Conservation (phyloP, 2,113 vertebrate genomes). For the Dromas ardeola region DNA sequence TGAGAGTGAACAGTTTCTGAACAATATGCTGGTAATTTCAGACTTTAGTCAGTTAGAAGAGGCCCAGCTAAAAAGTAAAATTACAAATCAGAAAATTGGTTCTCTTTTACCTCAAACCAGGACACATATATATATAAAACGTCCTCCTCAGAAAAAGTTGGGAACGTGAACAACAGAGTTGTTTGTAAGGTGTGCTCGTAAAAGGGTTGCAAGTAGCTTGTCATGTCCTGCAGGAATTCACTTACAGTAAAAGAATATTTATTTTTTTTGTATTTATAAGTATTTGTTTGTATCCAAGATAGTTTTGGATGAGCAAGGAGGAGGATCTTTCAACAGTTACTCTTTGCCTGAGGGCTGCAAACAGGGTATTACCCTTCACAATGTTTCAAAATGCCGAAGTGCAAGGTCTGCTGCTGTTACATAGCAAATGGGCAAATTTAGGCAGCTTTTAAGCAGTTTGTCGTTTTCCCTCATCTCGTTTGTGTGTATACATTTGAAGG, state of each 20-base stretch:
- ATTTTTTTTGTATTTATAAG: neutral
- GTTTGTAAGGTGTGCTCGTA: neutral
- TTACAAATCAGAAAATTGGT: too few species aligned
- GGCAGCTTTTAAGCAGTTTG: neutral
- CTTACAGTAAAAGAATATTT: neutral
- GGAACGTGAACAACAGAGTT: neutral
- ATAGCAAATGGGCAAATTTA: too few species aligned
- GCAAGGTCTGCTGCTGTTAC: neutral
- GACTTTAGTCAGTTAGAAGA: too few species aligned
- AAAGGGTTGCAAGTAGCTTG: neutral
- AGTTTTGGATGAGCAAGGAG: neutral
- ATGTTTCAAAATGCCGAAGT: neutral
- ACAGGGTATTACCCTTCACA: neutral
- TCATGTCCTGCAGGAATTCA: neutral
- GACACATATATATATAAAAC: neutral
- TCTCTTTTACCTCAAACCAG: too few species aligned
- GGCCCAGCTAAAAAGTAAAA: too few species aligned
- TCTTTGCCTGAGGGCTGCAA: neutral
- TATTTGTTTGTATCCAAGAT: neutral
- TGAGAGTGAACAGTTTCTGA: too few species aligned
- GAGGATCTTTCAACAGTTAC: neutral
- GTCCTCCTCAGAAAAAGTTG: neutral
- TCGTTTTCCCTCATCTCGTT: fast-evolving
- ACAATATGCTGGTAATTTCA: too few species aligned
- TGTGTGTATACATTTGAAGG: fast-evolving